Conservation (phyloP, 2,113 vertebrate species). For the Myiozetetes cayanensis region DNA sequence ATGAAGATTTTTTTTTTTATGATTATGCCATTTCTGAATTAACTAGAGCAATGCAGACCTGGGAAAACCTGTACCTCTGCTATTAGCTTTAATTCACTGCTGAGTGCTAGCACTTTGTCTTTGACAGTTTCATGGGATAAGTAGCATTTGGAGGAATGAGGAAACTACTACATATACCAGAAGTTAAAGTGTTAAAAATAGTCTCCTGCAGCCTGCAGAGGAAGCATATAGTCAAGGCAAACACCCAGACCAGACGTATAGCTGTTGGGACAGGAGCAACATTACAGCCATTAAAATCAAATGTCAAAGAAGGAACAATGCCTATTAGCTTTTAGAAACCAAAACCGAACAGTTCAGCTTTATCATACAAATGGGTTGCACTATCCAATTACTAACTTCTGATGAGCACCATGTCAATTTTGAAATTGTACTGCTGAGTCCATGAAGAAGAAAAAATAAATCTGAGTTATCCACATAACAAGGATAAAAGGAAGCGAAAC, state of each 20-base stretch:
- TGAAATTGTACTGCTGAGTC: slow-evolving; percentile 45
- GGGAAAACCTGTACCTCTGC: neutral
- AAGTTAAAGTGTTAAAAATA: slow-evolving; percentile 56
- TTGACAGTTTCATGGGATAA: neutral
- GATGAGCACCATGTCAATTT: slow-evolving; percentile 61
- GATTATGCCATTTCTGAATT: neutral
- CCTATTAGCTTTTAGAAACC: slow-evolving; percentile 66
- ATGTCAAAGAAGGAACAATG: slow-evolving; percentile 61
- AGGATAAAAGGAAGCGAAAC: slow-evolving; percentile 46
- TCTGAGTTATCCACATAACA: slow-evolving; percentile 38
- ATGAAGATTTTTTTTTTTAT: neutral
- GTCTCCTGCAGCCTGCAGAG: neutral
- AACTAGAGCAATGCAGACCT: neutral
- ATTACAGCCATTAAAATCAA: slow-evolving; percentile 73
- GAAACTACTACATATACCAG: neutral
- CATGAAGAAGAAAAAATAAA: slow-evolving; percentile 35
- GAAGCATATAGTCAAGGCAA: slow-evolving; percentile 4
- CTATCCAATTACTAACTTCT: slow-evolving; percentile 64
- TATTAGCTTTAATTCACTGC: neutral
- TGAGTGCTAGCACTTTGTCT: neutral
- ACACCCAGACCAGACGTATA: slow-evolving; percentile 51
- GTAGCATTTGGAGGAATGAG: neutral
- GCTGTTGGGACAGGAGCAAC: slow-evolving; percentile 61
- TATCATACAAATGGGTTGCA: slow-evolving; percentile 68
- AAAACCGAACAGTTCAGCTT: slow-evolving; percentile 54